Evolutionary conservation across 2,113 vertebrate species (phyloP).

Genomic region (Manacus vitellinus): DNA sequence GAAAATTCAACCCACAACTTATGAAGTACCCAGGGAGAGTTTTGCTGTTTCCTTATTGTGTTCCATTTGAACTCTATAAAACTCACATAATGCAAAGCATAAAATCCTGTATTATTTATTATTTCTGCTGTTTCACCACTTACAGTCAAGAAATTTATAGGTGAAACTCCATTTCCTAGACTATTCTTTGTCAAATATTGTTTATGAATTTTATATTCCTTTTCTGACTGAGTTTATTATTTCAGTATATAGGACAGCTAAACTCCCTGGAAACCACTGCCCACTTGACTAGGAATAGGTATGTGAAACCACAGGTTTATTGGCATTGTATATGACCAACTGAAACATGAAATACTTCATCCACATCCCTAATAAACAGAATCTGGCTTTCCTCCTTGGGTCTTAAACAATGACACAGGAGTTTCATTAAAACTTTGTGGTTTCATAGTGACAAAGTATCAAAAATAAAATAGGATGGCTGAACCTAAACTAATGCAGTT

Average conservation of each 20-base stretch:
- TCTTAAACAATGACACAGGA: not conserved
- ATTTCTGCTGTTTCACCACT: slow-evolving; percentile 41
- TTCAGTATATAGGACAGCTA: slow-evolving; percentile 9
- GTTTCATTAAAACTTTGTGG: slow-evolving; percentile 13
- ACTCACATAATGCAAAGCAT: slow-evolving; percentile 31
- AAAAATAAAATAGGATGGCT: not conserved
- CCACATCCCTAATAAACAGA: not conserved
- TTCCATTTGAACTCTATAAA: slow-evolving; percentile 53
- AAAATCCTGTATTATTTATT: slow-evolving; percentile 59
- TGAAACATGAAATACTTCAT: slow-evolving; percentile 23
- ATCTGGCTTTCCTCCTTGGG: not conserved
- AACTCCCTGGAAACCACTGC: slow-evolving; percentile 25
- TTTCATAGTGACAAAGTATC: not conserved
- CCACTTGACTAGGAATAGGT: slow-evolving; percentile 9
- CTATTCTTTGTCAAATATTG: slow-evolving; percentile 12
- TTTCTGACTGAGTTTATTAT: slow-evolving; percentile 21
- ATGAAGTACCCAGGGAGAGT: not conserved
- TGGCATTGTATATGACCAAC: not conserved
- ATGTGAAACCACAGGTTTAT: not conserved
- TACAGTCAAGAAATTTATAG: slow-evolving; percentile 39
- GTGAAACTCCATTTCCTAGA: slow-evolving; percentile 42
- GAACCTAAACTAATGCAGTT: not conserved
- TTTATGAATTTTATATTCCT: slow-evolving; percentile 28
- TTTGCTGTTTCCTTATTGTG: slow-evolving; percentile 58
- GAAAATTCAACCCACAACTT: slow-evolving; percentile 18